Evolutionary conservation across 2,797 vertebrate species (phyloP), one percentile per base, ranked within the genome.

Genomic region (Odontamblyopus lacepedii): DNA sequence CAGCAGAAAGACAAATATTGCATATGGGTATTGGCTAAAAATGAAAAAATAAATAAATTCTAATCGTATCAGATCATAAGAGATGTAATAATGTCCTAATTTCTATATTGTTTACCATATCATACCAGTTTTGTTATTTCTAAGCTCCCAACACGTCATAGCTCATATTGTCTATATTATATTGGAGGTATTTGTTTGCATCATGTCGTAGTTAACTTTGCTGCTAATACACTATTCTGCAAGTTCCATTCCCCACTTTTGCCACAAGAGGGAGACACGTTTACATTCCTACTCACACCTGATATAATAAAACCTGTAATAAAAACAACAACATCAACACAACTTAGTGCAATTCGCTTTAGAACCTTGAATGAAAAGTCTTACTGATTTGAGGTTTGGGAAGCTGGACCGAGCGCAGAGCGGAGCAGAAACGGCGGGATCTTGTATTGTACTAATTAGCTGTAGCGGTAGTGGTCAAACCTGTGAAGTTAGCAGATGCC

Each of bases 401-500:
- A 18, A 35, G 29, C 29, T 62, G 29, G 6, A 8, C 3, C 2
- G 32, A 38, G 0, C 30, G 1, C 2, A 9, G 9, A 63, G 62
- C 1, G 19, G 12, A 9, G 2, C 62, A 5, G 30, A 29, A 4
- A 4, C 60, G 1, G 61, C 32, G 13, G 62, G 35, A 23, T 41
- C n/a, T 44, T 44, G 18, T 12, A 12, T 11, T 61, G 30, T 38
- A n/a, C 35, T 63, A 26, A 63, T 63, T 63, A 63, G 35, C 13
- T 26, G 55, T 8, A 62, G 53, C 41, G 19, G 51, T 35, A 32
- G 7, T n/a, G 63, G 61, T 27, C 50, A 74, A 72, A 71, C 44
- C 35, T 27, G 38, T 44, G 30, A 68, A 59, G 63, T 62, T 67
- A 27, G 57, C 23, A 48, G 53, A 57, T 48, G 38, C 71, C 57